A percentile compares a stretch with the other conserved stretches of the same genome.
Evolutionary conservation across 2,113 vertebrate genomes (phyloP).

Genomic region (Octodon degus): DNA sequence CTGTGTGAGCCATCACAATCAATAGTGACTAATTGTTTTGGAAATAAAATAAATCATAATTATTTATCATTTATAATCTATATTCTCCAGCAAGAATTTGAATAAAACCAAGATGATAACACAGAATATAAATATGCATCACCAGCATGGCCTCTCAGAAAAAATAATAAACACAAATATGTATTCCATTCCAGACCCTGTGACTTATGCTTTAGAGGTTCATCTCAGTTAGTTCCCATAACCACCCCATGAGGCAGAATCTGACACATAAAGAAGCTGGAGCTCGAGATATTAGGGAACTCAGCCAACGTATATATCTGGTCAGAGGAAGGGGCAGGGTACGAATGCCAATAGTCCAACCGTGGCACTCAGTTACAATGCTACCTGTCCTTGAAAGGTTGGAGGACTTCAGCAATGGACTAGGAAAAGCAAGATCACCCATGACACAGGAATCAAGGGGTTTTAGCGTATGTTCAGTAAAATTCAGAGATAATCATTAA

Average conservation of each 20-base stretch:
- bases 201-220: neutral
- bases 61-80: slow-evolving; percentile 56
- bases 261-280: neutral
- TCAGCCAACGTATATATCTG: neutral
- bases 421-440: neutral
- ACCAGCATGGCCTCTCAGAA: neutral
- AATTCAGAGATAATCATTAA: neutral
- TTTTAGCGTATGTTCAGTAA: neutral
- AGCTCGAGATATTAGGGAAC: neutral
- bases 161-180: neutral
- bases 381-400: neutral
- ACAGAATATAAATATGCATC: neutral
- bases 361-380: neutral
- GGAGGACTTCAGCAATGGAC: neutral
- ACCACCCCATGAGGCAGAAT: neutral
- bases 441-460: neutral
- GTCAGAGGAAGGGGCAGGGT: neutral
- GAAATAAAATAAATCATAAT: slow-evolving; percentile 48
- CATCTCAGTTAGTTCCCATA: slow-evolving; percentile 21
- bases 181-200: neutral
- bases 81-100: slow-evolving; percentile 4
- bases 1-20: neutral
- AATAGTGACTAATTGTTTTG: neutral
- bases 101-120: slow-evolving; percentile 44
- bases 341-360: neutral